These are phyloP conservation scores for Chrysodeixis includens DNA, from an alignment of 2,888 invertebrate species.

Conservation along the genomic window DNA sequence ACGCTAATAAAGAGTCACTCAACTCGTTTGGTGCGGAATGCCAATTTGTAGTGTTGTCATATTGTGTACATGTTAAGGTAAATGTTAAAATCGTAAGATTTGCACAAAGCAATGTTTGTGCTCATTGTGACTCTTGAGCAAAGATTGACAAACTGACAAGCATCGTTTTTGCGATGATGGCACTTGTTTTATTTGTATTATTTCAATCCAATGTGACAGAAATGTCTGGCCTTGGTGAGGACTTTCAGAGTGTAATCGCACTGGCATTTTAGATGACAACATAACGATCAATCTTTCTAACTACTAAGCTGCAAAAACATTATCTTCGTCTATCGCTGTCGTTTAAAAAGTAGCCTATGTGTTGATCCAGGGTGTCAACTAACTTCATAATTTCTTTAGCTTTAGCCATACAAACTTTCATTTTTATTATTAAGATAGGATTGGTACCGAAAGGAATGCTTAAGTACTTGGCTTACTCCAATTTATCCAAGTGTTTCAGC, in stretches of 20 bases:
- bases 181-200: slow-evolving; percentile 3
- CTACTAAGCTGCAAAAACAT: no score
- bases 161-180: background rate
- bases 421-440: no score
- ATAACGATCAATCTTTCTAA: background rate
- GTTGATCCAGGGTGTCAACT: no score
- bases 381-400: no score
- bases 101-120: slow-evolving; percentile 19
- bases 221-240: background rate
- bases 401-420: no score
- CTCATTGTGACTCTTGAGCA: background rate
- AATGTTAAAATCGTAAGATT: slow-evolving; percentile 21
- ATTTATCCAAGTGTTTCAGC: slow-evolving; percentile 4
- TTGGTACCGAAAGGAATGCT: background rate
- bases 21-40: slow-evolving; percentile 18
- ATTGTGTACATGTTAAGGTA: slow-evolving; percentile 18
- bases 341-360: no score
- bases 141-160: slow-evolving; percentile 1
- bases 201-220: background rate
- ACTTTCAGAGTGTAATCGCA: background rate
- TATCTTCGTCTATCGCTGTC: no score
- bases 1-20: slow-evolving; percentile 18
- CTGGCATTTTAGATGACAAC: background rate
- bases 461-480: background rate
- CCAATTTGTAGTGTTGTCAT: slow-evolving; percentile 22